phyloP scores from a whole-genome alignment of 2,888 invertebrate species.

The Sinhomidia bicolor region DNA sequence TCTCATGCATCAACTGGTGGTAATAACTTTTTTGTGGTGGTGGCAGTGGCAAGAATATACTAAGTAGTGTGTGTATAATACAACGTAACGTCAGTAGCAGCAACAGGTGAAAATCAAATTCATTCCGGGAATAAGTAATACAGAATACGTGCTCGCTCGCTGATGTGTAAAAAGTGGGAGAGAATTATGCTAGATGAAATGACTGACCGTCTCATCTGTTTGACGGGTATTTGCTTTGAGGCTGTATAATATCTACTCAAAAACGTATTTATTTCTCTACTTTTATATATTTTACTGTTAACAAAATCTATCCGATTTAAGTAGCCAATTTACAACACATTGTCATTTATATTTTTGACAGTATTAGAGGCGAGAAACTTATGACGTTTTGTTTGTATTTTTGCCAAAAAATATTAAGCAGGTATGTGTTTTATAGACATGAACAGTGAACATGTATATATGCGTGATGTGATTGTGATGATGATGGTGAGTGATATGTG shows the following conservation, averaged over 20 bases:
- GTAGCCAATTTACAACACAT: conserved; percentile 18
- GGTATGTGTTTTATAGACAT: not conserved
- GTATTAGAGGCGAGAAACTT: not conserved
- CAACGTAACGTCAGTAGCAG: not conserved
- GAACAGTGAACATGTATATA: not conserved
- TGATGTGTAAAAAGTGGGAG: not conserved
- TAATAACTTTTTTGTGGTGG: not conserved
- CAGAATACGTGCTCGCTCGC: not conserved
- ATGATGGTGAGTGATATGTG: not conserved
- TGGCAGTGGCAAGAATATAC: too few relatives aligned
- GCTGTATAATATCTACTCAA: not conserved
- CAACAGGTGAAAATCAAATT: conserved; percentile 57
- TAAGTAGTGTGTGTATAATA: not conserved
- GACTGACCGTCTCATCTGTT: not conserved
- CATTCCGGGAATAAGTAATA: conserved; percentile 4
- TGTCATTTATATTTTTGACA: conserved; percentile 37
- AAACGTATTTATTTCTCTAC: not conserved
- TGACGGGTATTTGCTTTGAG: not conserved
- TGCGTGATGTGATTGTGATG: not conserved
- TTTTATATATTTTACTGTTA: conserved; percentile 36
- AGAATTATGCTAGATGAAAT: not conserved
- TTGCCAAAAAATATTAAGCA: not conserved
- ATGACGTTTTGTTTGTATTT: not conserved
- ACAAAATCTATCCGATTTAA: conserved; percentile 26
- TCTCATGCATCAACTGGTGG: not conserved